Evolutionary conservation across 2,888 invertebrate species (phyloP), one percentile per base, ranked within the genome.

Genomic region (Criorhina ranunculi): DNA sequence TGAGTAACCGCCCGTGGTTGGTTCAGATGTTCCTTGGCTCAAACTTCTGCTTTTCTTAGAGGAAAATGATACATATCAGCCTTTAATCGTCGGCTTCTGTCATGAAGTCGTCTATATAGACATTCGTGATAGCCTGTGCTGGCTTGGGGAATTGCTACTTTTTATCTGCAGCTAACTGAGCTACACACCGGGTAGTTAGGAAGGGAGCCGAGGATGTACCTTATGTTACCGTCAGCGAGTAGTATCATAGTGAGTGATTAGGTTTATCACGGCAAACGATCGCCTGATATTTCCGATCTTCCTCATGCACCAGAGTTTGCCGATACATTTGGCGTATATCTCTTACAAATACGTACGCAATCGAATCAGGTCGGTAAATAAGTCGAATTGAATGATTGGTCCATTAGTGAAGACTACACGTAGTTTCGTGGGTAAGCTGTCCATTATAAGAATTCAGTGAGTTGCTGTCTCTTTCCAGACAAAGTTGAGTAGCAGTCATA

Each of bases 361-460:
- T n/a, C n/a, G n/a, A n/a, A n/a, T n/a, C n/a, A 76, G 24, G 6
- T 79, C 57, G 8, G 53, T 35, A 7, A 24, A 17, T 5, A 89
- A 33, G 35, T 88, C 83, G 7, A 86, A 46, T 53, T 88, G 88
- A 7, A 88, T 17, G 0, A 66, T 64, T 2, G 88, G 88, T 0
- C 53, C 59, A 80, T 57, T 19, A 88, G 80, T n/a, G n/a, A n/a
- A n/a, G n/a, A n/a, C n/a, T n/a, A n/a, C 6, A 66, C 33, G 8
- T 87, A 86, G 67, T 88, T 89, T 9, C 88, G 31, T 19, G 87
- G n/a, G n/a, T n/a, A n/a, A n/a, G n/a, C n/a, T n/a, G n/a, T n/a
- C n/a, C n/a, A n/a, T n/a, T n/a, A n/a, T n/a, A n/a, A n/a, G n/a
- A n/a, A n/a, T n/a, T n/a, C n/a, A n/a, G n/a, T n/a, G n/a, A n/a